Evolutionary conservation across 2,113 vertebrate genomes (phyloP).

Genomic region (Albula glossodonta): DNA sequence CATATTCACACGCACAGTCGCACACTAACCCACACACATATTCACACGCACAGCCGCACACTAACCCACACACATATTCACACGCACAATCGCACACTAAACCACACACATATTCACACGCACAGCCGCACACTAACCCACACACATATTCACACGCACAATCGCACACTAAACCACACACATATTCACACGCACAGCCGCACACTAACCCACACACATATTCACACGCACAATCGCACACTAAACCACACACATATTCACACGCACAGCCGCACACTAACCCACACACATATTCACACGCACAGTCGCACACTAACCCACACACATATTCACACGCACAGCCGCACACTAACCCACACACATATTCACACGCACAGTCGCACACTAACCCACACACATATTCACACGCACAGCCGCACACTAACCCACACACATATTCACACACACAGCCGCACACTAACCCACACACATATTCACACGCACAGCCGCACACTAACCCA

Average conservation of each 20-base stretch:
- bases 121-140: neutral
- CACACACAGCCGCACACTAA: neutral
- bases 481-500: neutral
- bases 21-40: neutral
- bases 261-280: neutral
- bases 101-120: neutral
- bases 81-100: neutral
- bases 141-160: neutral
- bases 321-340: neutral
- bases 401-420: neutral
- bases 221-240: neutral
- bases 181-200: neutral
- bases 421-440: neutral
- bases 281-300: neutral
- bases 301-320: neutral
- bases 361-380: neutral
- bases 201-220: neutral
- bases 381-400: neutral
- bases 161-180: neutral
- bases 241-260: neutral
- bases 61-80: neutral
- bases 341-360: neutral
- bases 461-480: neutral
- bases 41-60: neutral
- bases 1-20: neutral